Percentiles rank a stretch among this genome's conserved stretches.
phyloP scores from a whole-genome alignment of 2,797 vertebrate species.

The Myotis findleyi region DNA sequence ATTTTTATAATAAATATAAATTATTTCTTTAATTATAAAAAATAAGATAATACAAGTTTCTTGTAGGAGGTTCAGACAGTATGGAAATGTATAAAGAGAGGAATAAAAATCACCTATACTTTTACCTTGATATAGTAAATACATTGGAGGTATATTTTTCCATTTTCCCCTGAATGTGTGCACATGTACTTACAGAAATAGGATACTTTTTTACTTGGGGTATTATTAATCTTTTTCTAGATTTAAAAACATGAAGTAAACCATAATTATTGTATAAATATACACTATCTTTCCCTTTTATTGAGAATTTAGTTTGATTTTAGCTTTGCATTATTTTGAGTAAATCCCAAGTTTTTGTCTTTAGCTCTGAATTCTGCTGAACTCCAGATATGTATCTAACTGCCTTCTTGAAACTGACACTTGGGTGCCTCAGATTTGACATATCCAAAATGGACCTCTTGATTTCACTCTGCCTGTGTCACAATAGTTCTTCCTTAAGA shows the following conservation, averaged over 20 bases:
- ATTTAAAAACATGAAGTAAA: constrained; percentile 24
- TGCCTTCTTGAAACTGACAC: not conserved
- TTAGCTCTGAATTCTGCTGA: not conserved
- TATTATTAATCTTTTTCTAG: constrained; percentile 40
- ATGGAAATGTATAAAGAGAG: constrained; percentile 12
- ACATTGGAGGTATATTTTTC: not conserved
- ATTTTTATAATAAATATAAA: constrained; percentile 30
- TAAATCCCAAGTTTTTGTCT: constrained; percentile 5
- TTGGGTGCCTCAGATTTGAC: not conserved
- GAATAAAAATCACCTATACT: not conserved
- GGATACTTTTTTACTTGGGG: not conserved
- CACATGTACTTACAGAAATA: not conserved
- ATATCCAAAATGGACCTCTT: not conserved
- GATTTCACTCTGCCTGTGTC: not conserved
- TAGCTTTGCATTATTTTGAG: constrained; percentile 46
- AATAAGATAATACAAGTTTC: constrained; percentile 2
- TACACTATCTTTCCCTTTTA: constrained; percentile 6
- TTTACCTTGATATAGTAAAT: constrained; percentile 4
- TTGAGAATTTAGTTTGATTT: constrained; percentile 31
- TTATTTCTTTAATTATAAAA: constrained; percentile 56
- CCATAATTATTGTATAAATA: not conserved
- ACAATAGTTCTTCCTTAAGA: not conserved
- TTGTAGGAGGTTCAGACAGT: not conserved
- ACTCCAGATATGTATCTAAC: not conserved
- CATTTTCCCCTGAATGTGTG: not conserved